A percentile compares a stretch with the other conserved stretches of the same genome.
Conservation (phyloP, 1,140 invertebrate genomes). For the Neuroterus valhalla region DNA sequence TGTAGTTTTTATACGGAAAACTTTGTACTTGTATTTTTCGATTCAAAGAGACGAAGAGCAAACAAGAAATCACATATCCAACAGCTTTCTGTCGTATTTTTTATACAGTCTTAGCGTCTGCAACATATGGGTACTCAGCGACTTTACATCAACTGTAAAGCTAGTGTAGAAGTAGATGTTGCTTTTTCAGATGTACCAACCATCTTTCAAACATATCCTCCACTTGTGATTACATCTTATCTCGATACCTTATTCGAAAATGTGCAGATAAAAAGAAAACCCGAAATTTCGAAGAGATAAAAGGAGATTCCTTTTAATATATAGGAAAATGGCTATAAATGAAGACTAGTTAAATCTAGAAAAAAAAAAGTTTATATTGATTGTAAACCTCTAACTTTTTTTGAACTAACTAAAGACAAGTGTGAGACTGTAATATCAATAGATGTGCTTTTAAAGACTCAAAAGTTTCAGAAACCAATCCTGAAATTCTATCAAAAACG, state of each 20-base stretch:
- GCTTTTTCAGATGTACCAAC: slow-evolving; percentile 13
- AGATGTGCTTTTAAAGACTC: slow-evolving; percentile 5
- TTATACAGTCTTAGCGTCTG: slow-evolving; percentile 39
- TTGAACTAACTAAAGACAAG: neutral
- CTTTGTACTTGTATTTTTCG: slow-evolving; percentile 51
- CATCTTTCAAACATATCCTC: slow-evolving; percentile 29
- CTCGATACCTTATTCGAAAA: neutral
- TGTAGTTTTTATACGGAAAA: slow-evolving; percentile 57
- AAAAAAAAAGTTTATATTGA: neutral
- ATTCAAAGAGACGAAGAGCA: slow-evolving; percentile 49
- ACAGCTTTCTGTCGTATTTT: slow-evolving; percentile 55
- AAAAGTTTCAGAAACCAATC: slow-evolving; percentile 1
- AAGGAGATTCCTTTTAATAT: too few species aligned
- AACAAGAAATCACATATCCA: slow-evolving; percentile 56
- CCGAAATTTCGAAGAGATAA: neutral
- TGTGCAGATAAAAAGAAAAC: neutral
- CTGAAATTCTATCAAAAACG: neutral
- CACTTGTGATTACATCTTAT: slow-evolving; percentile 31
- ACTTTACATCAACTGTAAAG: slow-evolving; percentile 23
- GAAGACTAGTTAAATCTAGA: neutral
- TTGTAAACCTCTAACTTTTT: neutral
- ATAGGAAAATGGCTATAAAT: neutral
- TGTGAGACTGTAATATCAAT: neutral
- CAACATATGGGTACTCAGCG: slow-evolving; percentile 10
- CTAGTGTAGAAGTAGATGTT: slow-evolving; percentile 23